Conservation (phyloP, 35 echinoderm and acorn worm species). For the Apostichopus californicus region DNA sequence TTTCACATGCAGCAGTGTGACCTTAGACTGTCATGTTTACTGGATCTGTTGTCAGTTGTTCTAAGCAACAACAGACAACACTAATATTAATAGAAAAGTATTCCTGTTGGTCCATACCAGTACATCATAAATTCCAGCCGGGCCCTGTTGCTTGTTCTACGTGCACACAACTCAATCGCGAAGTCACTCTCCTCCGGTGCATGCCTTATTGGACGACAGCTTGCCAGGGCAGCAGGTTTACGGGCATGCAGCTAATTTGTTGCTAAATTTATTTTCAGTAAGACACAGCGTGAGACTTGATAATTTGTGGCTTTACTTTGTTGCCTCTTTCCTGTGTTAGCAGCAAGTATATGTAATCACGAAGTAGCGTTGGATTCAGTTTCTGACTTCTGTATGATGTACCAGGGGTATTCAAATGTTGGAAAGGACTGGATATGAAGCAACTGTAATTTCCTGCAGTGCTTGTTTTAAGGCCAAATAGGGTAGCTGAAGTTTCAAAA, state of each 20-base stretch:
- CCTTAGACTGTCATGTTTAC: constrained; percentile 8
- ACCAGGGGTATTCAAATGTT: background rate
- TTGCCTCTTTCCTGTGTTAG: constrained; percentile 22
- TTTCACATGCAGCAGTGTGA: background rate
- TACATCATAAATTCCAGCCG: constrained; percentile 43
- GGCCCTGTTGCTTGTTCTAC: background rate
- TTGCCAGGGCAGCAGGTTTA: constrained; percentile 14
- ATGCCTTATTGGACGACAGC: background rate
- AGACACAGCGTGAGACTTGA: constrained; percentile 22
- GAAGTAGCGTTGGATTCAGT: background rate
- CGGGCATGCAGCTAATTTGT: constrained; percentile 41
- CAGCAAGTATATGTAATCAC: background rate
- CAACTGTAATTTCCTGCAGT: background rate
- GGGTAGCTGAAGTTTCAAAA: background rate
- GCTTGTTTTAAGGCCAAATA: background rate
- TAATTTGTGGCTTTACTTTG: constrained; percentile 39
- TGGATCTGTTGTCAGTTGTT: constrained; percentile 24
- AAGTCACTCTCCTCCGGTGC: background rate
- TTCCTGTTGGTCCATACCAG: constrained; percentile 27
- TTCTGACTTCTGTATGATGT: background rate
- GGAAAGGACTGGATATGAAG: background rate
- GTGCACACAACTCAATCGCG: background rate
- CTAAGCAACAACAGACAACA: constrained; percentile 47
- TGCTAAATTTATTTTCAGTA: constrained; percentile 51
- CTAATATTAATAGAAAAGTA: constrained; percentile 49